Evolutionary conservation across 35 echinoderm and acorn worm genomes (phyloP).

Genomic region (Acanthaster planci): DNA sequence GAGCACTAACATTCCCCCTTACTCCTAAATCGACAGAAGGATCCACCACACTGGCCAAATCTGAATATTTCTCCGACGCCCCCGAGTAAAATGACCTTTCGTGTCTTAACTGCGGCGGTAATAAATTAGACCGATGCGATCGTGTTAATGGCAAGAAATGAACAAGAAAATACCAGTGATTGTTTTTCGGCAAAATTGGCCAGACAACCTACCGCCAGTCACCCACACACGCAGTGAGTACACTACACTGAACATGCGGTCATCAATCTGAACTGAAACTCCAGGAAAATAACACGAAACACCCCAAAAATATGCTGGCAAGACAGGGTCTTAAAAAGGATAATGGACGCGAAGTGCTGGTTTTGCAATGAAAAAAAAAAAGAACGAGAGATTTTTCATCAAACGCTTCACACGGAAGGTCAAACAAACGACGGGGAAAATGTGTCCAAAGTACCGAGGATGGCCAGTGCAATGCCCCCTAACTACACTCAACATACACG

Average conservation of each 20-base stretch:
- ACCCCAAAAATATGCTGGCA: conserved; percentile 8
- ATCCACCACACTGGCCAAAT: neutral
- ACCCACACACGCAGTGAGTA: neutral
- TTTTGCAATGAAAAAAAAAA: conserved; percentile 89
- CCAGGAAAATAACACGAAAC: conserved; percentile 10
- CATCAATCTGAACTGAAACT: neutral
- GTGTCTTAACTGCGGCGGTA: conserved; percentile 72
- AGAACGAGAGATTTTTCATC: conserved; percentile 76
- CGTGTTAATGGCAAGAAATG: conserved; percentile 40
- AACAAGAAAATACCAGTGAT: conserved; percentile 38
- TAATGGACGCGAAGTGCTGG: conserved; percentile 62
- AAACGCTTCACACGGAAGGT: conserved; percentile 67
- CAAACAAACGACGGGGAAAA: conserved; percentile 62
- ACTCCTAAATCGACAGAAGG: neutral
- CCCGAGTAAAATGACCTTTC: conserved; percentile 67
- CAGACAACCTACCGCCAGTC: neutral
- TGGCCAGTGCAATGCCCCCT: conserved; percentile 21
- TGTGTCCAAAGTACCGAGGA: conserved; percentile 52
- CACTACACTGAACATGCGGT: neutral
- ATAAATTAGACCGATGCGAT: conserved; percentile 74
- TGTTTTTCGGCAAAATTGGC: neutral
- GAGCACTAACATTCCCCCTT: neutral
- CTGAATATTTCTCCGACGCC: conserved; percentile 30
- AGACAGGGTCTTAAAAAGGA: conserved; percentile 34
- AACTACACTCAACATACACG: conserved; percentile 37